phyloP scores from a whole-genome alignment of 2,113 vertebrate species.

The Forbesichthys agassizii region DNA sequence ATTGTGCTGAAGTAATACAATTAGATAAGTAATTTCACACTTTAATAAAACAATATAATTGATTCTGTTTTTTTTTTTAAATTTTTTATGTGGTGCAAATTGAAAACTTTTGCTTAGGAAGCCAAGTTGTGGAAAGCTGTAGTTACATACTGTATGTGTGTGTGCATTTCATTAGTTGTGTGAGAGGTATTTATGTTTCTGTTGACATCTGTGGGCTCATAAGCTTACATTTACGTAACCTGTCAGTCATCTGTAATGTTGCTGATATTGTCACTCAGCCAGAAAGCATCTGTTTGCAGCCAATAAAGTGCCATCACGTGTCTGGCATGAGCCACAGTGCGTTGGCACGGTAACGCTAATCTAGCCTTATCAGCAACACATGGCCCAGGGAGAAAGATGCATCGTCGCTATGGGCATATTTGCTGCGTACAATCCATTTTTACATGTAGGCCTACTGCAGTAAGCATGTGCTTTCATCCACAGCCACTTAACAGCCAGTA shows the following conservation, averaged over 20 bases:
- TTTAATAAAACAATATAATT: not conserved
- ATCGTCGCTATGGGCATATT: not conserved
- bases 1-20: not conserved
- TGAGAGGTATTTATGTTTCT: not conserved
- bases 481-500: too few species aligned
- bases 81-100: too few species aligned
- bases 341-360: conserved; percentile 7
- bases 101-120: too few species aligned
- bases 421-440: too few species aligned
- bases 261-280: conserved; percentile 15
- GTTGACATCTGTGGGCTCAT: too few species aligned
- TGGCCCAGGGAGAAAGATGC: not conserved
- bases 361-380: conserved; percentile 16
- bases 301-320: conserved; percentile 26
- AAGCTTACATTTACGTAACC: conserved; percentile 10
- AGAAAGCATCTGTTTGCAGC: conserved; percentile 39
- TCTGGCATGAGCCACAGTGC: conserved; percentile 15
- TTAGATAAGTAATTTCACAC: not conserved
- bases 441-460: too few species aligned
- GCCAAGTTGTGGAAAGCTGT: not conserved
- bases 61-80: not conserved
- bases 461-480: too few species aligned
- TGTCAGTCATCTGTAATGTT: too few species aligned
- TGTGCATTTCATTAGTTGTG: not conserved
- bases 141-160: conserved; percentile 14